Base-by-base conservation (phyloP, 2,797 vertebrate genomes). In the Betta splendens region DNA sequence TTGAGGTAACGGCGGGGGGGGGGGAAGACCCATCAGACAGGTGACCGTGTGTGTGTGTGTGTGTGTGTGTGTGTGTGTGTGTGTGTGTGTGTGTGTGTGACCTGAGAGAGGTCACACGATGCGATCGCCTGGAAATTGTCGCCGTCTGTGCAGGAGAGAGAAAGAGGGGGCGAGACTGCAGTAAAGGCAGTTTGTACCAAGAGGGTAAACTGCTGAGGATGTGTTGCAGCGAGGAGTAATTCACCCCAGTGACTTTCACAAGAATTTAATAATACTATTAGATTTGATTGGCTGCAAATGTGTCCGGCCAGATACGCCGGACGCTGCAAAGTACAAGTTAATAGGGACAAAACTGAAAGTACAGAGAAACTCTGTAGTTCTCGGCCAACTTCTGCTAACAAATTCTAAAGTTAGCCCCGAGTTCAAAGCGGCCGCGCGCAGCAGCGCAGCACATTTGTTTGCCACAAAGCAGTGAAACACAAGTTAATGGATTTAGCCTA, bases 81-180 rank as follows among this genome's bases (percentile, higher is more conserved):
- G n/a, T 37, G 42, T 26, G 15, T 3, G 50, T 39, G 40, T 25
- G 15, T 3, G 8, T 57, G 43, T 46, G 53, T 46, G 60, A 77
- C 58, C 46, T 56, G 26, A 32, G 18, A 61, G 31, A 35, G 54
- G 64, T 55, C 62, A 49, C 48, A 25, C 43, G 10, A n/a, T 4
- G 18, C 18, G 65, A 69, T 79, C 40, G 9, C 60, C 47, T 43
- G 53, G 50, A 74, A 63, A 69, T 43, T 33, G 59, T 59, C 16
- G 6, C 56, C n/a, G 45, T 64, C 57, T 52, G 38, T 1, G 1
- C 9, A 26, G 23, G 11, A 48, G 7, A 22, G n/a, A 33, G 3
- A 12, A 3, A 44, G 4, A 13, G 20, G 36, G 17, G 25, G 17
- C 31, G 16, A 38, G 10, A 29, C 55, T n/a, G 4, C 33, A 21